Percentiles rank a stretch among this genome's conserved stretches.
Conservation (phyloP, 1,140 invertebrate genomes). For the Linepithema humile region DNA sequence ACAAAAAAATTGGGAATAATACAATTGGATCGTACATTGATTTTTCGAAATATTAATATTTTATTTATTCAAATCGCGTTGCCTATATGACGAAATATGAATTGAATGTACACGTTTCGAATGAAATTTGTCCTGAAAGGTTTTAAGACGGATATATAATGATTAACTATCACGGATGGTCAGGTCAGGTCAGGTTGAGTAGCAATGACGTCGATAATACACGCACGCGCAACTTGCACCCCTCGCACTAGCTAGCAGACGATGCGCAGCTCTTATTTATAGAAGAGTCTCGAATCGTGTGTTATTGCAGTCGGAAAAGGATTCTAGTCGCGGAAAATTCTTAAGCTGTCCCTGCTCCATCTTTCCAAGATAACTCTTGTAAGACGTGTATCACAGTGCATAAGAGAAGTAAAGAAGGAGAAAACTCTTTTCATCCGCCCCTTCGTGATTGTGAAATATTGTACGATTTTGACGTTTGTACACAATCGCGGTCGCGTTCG, state of each 20-base stretch:
- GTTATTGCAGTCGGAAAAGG: conserved; percentile 27
- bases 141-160: background rate
- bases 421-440: no score
- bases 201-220: conserved; percentile 72
- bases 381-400: background rate
- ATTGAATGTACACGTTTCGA: background rate
- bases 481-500: conserved; percentile 5
- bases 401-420: conserved; percentile 1
- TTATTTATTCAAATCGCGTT: background rate
- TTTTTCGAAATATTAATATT: background rate
- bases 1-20: background rate
- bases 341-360: background rate
- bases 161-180: background rate
- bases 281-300: conserved; percentile 67
- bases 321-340: background rate
- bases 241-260: conserved; percentile 70
- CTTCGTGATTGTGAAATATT: background rate
- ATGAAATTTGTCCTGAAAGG: no score
- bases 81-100: background rate
- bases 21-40: background rate
- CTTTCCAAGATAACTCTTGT: background rate
- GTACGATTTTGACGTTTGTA: conserved; percentile 19
- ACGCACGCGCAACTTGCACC: conserved; percentile 73
- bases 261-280: conserved; percentile 73
- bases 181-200: conserved; percentile 2